Base-by-base conservation (phyloP, 1,140 invertebrate genomes). In the Campoletis sonorensis region DNA sequence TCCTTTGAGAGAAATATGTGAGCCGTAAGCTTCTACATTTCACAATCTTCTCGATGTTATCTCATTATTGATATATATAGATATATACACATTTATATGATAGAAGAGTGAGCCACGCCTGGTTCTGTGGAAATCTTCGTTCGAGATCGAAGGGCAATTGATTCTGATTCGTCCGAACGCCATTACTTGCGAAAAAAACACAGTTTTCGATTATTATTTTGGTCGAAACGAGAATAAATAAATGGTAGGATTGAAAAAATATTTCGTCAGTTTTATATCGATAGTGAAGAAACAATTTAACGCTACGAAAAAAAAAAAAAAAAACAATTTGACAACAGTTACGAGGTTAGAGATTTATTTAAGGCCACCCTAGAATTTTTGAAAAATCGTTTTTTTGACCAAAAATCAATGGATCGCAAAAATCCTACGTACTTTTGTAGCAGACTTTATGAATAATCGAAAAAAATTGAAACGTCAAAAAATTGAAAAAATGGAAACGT, bases 31-130 rank as follows among this genome's bases (percentile, higher is more conserved):
- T 58, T 18, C 4, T 8, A 21, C 16, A n/a, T n/a, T 58, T 58
- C 54, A 58, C 21, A 58, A 58, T 58, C 54, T n/a, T 16, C 16
- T 71, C 33, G 23, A 4, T 71, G 40, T 71, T 71, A 71, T 71
- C 68, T 71, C 33, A 40, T 71, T 71, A 40, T 40, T 40, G 21
- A 71, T 71, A 11, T 45, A 10, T 5, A 11, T 40, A n/a, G n/a
- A n/a, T n/a, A n/a, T n/a, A 71, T 71, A 26, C n/a, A n/a, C n/a
- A n/a, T n/a, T n/a, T n/a, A n/a, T n/a, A n/a, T n/a, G n/a, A n/a
- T 18, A 37, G 18, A 33, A n/a, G 40, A 45, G 54, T 58, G 15
- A 10, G 54, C 5, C 1, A 0, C 54, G 18, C 18, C 5, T 23
- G 54, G 7, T 21, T 58, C 54, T n/a, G 18, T 58, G 21, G 54